Conservation (phyloP, 2,113 vertebrate species). For the Collichthys lucidus region DNA sequence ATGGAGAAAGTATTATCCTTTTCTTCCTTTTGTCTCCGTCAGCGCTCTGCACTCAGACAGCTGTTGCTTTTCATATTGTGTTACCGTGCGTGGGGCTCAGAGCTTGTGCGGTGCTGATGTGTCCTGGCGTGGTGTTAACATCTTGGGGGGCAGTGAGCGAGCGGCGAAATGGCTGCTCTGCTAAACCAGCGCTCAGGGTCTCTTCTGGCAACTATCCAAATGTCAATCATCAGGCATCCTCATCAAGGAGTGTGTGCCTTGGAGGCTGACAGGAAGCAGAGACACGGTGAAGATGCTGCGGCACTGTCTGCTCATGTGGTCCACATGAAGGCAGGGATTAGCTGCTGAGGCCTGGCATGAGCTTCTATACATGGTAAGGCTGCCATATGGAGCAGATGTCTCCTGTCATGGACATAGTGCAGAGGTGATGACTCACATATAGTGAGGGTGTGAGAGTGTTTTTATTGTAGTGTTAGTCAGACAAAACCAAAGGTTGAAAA, state of each 20-base stretch:
- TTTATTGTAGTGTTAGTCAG: too few relatives aligned
- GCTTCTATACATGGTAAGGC: neutral
- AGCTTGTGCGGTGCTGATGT: neutral
- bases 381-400: neutral
- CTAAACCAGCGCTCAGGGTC: constrained; percentile 14
- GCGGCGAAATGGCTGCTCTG: constrained; percentile 2
- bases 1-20: neutral
- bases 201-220: constrained; percentile 41
- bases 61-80: constrained; percentile 59
- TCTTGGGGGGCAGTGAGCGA: constrained; percentile 47
- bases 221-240: constrained; percentile 65
- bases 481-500: too few relatives aligned
- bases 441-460: too few relatives aligned
- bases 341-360: neutral
- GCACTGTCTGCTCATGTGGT: neutral
- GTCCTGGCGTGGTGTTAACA: constrained; percentile 25
- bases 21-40: neutral
- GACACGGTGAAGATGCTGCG: constrained; percentile 11
- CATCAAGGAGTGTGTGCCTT: constrained; percentile 20
- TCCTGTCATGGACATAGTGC: neutral
- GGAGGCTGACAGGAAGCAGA: constrained; percentile 66
- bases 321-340: neutral
- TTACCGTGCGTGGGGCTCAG: constrained; percentile 14
- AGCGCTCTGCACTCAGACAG: constrained; percentile 37
- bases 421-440: neutral